Evolutionary conservation across 2,797 vertebrate species (phyloP).

Genomic region (Parambassis ranga): DNA sequence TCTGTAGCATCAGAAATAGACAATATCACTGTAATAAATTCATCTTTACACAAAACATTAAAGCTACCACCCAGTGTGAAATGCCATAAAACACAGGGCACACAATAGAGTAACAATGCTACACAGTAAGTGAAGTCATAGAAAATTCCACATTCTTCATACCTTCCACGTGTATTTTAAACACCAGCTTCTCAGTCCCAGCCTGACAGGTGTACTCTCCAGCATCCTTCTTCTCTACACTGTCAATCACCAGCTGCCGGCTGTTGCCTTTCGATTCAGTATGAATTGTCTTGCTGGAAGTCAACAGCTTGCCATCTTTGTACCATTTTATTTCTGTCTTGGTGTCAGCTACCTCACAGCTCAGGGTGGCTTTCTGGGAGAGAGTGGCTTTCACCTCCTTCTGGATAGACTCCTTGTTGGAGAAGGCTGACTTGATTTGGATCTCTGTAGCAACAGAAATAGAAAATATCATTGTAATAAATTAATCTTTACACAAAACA

Average conservation of each 20-base stretch:
- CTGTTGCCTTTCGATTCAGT: slow-evolving; percentile 72
- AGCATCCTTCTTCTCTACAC: slow-evolving; percentile 76
- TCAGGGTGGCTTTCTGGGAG: slow-evolving; percentile 72
- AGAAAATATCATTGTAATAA: background rate
- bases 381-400: slow-evolving; percentile 71
- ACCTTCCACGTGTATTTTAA: slow-evolving; percentile 79
- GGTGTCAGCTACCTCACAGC: slow-evolving; percentile 77
- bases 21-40: background rate
- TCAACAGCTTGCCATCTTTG: slow-evolving; percentile 80
- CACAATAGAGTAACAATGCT: background rate
- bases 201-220: slow-evolving; percentile 83
- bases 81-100: background rate
- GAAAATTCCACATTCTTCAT: background rate
- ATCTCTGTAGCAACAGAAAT: slow-evolving; percentile 6
- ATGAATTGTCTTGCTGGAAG: slow-evolving; percentile 64
- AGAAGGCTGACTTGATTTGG: slow-evolving; percentile 43
- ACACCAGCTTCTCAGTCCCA: slow-evolving; percentile 78
- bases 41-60: background rate
- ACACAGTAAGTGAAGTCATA: background rate
- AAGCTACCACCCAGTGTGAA: background rate
- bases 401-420: slow-evolving; percentile 75
- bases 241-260: slow-evolving; percentile 76
- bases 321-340: slow-evolving; percentile 84
- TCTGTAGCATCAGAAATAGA: slow-evolving; percentile 2
- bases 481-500: background rate